phyloP scores from a whole-genome alignment of 2,888 invertebrate species.

The Sarcophaga subvicina region DNA sequence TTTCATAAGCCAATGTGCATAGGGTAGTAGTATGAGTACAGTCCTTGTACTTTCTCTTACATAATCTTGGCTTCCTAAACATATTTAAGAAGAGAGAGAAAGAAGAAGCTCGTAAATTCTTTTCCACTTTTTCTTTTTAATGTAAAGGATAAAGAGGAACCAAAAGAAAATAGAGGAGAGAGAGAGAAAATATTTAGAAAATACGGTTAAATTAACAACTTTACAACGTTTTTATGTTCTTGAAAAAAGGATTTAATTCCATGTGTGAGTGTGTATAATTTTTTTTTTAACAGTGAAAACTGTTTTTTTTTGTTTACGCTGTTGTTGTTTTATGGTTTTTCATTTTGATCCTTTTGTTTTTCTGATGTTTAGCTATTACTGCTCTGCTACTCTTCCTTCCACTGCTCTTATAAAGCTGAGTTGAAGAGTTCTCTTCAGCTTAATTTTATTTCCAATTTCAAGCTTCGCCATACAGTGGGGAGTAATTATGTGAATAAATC shows the following conservation, averaged over 20 bases:
- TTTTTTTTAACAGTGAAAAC: slow-evolving; percentile 33
- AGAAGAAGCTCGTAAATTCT: slow-evolving; percentile 52
- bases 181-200: neutral
- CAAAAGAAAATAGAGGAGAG: neutral
- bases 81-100: slow-evolving; percentile 13
- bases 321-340: slow-evolving; percentile 5
- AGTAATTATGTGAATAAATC: neutral
- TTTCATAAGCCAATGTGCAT: neutral
- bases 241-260: slow-evolving; percentile 43
- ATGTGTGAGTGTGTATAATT: slow-evolving; percentile 26
- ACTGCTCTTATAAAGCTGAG: slow-evolving; percentile 8
- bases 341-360: neutral
- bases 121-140: neutral
- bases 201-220: slow-evolving; percentile 43
- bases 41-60: neutral
- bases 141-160: neutral
- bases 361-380: neutral
- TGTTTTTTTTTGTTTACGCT: slow-evolving; percentile 27
- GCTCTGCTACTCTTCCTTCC: slow-evolving; percentile 11
- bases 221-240: slow-evolving; percentile 45
- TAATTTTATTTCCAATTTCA: neutral
- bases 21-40: too few relatives aligned
- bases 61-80: neutral
- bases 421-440: slow-evolving; percentile 24
- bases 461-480: neutral